These are phyloP conservation scores for Himalopsyche phryganea DNA, from an alignment of 1,140 invertebrate genomes.

Conservation along the genomic window DNA sequence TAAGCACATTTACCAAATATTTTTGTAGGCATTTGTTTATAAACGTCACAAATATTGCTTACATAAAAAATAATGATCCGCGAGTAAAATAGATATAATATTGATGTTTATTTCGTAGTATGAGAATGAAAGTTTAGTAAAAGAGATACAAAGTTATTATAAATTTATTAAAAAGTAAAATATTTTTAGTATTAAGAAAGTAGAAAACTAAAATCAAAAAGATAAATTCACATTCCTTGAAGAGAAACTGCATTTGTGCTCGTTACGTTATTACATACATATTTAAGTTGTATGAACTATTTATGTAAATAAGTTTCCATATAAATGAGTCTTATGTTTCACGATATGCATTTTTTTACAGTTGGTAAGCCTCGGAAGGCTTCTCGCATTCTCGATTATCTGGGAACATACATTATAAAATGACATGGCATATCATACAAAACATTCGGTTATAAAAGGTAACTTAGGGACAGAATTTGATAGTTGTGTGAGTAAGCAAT, in stretches of 20 bases:
- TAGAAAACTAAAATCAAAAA: neutral
- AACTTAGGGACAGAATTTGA: neutral
- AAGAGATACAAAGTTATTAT: neutral
- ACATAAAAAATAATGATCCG: too few relatives aligned
- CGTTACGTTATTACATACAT: constrained; percentile 4
- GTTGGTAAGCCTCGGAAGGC: constrained; percentile 12
- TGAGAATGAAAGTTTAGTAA: neutral
- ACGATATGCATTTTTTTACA: constrained; percentile 33
- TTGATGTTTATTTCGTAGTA: too few relatives aligned
- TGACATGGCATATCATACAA: neutral
- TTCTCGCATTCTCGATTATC: constrained; percentile 1
- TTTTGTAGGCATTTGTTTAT: too few relatives aligned
- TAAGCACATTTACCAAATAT: too few relatives aligned
- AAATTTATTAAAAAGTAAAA: too few relatives aligned
- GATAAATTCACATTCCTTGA: neutral
- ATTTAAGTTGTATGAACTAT: constrained; percentile 9
- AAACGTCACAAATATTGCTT: too few relatives aligned
- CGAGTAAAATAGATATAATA: too few relatives aligned
- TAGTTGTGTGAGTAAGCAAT: neutral
- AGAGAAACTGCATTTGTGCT: constrained; percentile 12
- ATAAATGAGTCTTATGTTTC: constrained; percentile 29
- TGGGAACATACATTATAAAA: neutral
- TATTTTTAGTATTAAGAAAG: neutral
- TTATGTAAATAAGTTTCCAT: constrained; percentile 23
- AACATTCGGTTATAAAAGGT: neutral